Percentiles rank a stretch among this genome's conserved stretches.
Evolutionary conservation across 2,888 invertebrate genomes (phyloP).

Genomic region (Coecobrya sp.): DNA sequence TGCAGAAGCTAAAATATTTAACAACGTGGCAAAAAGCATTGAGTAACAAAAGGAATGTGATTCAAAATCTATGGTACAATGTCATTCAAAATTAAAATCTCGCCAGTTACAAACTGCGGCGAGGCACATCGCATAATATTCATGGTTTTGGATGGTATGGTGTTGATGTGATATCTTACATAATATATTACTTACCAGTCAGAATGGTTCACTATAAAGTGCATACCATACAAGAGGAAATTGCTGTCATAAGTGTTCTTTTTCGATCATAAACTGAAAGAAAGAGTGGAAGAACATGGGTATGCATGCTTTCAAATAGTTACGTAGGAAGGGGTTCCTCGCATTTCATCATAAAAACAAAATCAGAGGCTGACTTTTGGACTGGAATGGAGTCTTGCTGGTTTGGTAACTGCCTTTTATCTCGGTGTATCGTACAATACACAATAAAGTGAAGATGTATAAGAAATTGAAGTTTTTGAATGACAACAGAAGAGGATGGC

Average conservation of each 20-base stretch:
- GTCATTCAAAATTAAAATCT: constrained; percentile 54
- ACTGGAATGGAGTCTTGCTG: constrained; percentile 21
- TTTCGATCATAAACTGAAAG: constrained; percentile 28
- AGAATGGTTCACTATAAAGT: background rate
- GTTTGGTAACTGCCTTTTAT: constrained; percentile 34
- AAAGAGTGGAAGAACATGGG: constrained; percentile 1
- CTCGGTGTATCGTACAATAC: background rate
- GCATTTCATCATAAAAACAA: constrained; percentile 6
- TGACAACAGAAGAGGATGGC: constrained; percentile 45
- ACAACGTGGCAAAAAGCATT: constrained; percentile 10
- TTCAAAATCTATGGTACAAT: constrained; percentile 5
- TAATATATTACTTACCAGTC: background rate
- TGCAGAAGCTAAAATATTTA: constrained; percentile 9
- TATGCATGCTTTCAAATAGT: constrained; percentile 9
- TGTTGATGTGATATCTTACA: constrained; percentile 17
- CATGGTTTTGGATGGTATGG: background rate
- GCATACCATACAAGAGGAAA: constrained; percentile 57
- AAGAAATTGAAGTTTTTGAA: constrained; percentile 46
- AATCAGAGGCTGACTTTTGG: background rate
- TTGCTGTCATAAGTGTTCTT: constrained; percentile 61
- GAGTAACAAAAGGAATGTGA: constrained; percentile 13
- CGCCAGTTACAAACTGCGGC: constrained; percentile 1
- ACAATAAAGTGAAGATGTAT: constrained; percentile 5
- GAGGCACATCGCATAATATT: background rate
- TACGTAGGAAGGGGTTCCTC: constrained; percentile 35